Evolutionary conservation across 37 sponge, comb jelly and placozoan species (phyloP).

Genomic region (Mnemiopsis leidyi): DNA sequence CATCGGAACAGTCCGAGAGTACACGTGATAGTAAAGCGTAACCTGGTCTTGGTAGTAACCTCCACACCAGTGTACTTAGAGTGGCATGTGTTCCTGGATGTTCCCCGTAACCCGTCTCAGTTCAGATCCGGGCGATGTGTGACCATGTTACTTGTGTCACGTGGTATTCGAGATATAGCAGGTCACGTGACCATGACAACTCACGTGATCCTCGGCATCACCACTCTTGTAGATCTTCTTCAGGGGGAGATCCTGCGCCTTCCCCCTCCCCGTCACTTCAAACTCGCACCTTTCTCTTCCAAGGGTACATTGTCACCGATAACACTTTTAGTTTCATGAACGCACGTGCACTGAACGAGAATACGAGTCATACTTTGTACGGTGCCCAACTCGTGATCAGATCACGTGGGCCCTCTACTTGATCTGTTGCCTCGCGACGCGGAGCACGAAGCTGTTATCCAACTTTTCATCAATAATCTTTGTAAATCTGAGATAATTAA

Average conservation of each 20-base stretch:
- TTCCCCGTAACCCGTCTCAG: too few species aligned
- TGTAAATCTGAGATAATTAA: conserved; percentile 39
- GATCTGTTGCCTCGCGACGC: background rate
- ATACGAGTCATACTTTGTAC: background rate
- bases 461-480: background rate
- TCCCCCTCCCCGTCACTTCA: background rate
- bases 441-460: background rate
- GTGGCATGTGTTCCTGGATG: background rate
- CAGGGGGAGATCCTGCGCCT: background rate
- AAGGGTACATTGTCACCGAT: background rate
- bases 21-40: background rate
- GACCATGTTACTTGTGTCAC: too few species aligned
- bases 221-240: background rate
- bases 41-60: background rate
- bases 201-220: background rate
- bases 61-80: background rate
- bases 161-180: background rate
- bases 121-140: too few species aligned
- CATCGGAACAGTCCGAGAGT: background rate
- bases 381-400: background rate
- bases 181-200: background rate
- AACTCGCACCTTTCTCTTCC: background rate
- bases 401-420: background rate
- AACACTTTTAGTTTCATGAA: background rate
- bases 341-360: background rate